These are phyloP conservation scores for Hypomecis punctinalis DNA, from an alignment of 2,888 invertebrate species.

Conservation along the genomic window DNA sequence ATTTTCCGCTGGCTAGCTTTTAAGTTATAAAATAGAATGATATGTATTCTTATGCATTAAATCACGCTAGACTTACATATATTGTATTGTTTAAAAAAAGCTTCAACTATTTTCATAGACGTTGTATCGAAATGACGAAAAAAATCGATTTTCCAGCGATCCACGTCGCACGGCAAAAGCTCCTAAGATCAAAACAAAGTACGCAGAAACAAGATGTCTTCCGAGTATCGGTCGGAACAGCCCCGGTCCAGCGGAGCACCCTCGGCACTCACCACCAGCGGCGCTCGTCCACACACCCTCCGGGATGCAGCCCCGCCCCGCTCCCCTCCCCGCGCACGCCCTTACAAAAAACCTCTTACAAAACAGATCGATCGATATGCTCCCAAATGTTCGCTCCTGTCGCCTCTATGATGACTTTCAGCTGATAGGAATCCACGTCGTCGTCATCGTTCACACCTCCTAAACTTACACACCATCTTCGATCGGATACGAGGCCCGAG, in stretches of 20 bases:
- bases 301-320: slow-evolving; percentile 55
- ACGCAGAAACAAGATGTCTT: slow-evolving; percentile 65
- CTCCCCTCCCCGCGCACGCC: slow-evolving; percentile 52
- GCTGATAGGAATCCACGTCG: slow-evolving; percentile 45
- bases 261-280: slow-evolving; percentile 33
- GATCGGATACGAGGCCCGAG: not conserved
- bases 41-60: not conserved
- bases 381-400: slow-evolving; percentile 60
- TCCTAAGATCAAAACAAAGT: slow-evolving; percentile 55
- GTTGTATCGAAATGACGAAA: slow-evolving; percentile 1
- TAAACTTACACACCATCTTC: slow-evolving; percentile 1
- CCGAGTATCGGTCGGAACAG: slow-evolving; percentile 31
- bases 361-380: slow-evolving; percentile 80
- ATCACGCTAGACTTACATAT: not conserved
- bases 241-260: not conserved
- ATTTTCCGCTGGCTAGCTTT: too few relatives aligned
- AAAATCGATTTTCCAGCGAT: slow-evolving; percentile 22
- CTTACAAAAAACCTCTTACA: slow-evolving; percentile 72
- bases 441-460: slow-evolving; percentile 8
- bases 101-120: not conserved
- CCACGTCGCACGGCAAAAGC: slow-evolving; percentile 29
- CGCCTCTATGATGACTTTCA: slow-evolving; percentile 51
- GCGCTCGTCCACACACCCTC: slow-evolving; percentile 47
- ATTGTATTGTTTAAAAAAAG: not conserved
- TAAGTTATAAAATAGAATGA: not conserved